These are phyloP conservation scores for Andrena hattorfiana DNA, from an alignment of 2,888 invertebrate species.

Conservation along the genomic window DNA sequence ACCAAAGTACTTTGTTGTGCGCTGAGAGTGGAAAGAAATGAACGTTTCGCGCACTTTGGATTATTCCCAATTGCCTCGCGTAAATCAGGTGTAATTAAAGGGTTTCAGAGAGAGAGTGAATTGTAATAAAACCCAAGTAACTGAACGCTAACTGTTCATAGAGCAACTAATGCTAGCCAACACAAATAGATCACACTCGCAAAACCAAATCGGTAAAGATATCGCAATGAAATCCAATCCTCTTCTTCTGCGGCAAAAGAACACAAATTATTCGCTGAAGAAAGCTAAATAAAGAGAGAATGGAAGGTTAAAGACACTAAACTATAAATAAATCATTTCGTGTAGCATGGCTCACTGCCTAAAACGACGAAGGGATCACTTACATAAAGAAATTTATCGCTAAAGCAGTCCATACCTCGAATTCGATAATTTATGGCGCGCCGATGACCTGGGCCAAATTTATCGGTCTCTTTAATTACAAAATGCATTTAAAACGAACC, in stretches of 20 bases:
- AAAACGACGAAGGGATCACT: conserved; percentile 7
- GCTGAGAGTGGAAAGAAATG: not conserved
- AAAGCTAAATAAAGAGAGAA: conserved; percentile 18
- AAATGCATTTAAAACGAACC: not conserved
- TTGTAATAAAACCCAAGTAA: not conserved
- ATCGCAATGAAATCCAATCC: conserved; percentile 15
- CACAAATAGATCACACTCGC: conserved; percentile 4
- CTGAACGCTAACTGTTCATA: not conserved
- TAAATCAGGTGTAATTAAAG: not conserved
- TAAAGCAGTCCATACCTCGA: not conserved
- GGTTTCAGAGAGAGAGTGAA: not conserved
- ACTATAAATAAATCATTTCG: conserved; percentile 7
- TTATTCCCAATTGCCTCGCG: not conserved
- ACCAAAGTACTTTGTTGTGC: not conserved
- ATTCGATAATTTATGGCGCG: not conserved
- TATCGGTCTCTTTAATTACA: not conserved
- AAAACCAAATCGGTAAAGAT: not conserved
- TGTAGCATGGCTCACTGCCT: not conserved
- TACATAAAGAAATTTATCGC: not conserved
- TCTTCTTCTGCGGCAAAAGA: conserved; percentile 23
- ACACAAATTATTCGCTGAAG: conserved; percentile 11
- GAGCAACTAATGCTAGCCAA: conserved; percentile 17
- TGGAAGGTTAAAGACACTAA: conserved; percentile 12
- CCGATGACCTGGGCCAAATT: not conserved
- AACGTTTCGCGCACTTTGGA: not conserved